These are phyloP conservation scores for Micromys minutus DNA, from an alignment of 2,113 vertebrate genomes.

Conservation along the genomic window DNA sequence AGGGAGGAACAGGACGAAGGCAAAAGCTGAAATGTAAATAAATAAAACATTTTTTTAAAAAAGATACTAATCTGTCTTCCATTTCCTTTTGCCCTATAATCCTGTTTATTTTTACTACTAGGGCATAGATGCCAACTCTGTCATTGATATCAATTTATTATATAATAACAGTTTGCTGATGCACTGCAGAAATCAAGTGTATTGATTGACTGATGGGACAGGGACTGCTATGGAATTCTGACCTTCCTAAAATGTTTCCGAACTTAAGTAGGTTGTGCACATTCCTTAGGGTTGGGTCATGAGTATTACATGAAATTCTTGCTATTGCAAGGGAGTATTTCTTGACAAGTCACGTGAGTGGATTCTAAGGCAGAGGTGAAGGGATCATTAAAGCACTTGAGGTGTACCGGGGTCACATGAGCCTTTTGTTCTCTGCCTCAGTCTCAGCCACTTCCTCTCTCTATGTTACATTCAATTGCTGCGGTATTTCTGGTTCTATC, in stretches of 20 bases:
- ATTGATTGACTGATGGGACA: neutral
- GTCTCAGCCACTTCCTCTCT: neutral
- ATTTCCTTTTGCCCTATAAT: neutral
- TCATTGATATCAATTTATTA: slow-evolving; percentile 35
- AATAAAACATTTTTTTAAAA: no score
- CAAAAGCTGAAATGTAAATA: no score
- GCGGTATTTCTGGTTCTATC: neutral
- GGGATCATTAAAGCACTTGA: neutral
- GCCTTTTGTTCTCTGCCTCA: neutral
- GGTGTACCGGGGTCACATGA: neutral
- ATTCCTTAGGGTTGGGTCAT: slow-evolving; percentile 48
- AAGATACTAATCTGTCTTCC: neutral
- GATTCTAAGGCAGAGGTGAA: neutral
- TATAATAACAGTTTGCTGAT: slow-evolving; percentile 43
- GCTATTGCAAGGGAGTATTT: slow-evolving; percentile 42
- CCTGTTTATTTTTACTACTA: slow-evolving; percentile 30
- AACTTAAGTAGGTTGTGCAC: slow-evolving; percentile 58
- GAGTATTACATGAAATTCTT: slow-evolving; percentile 57
- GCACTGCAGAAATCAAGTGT: slow-evolving; percentile 60
- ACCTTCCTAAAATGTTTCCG: slow-evolving; percentile 8
- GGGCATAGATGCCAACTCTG: slow-evolving; percentile 42
- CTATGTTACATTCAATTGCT: neutral
- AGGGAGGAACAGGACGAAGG: no score
- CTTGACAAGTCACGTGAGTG: neutral
- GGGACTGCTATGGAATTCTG: slow-evolving; percentile 52